phyloP scores from a whole-genome alignment of 2,797 vertebrate genomes.

The Orestias chungarensis region DNA sequence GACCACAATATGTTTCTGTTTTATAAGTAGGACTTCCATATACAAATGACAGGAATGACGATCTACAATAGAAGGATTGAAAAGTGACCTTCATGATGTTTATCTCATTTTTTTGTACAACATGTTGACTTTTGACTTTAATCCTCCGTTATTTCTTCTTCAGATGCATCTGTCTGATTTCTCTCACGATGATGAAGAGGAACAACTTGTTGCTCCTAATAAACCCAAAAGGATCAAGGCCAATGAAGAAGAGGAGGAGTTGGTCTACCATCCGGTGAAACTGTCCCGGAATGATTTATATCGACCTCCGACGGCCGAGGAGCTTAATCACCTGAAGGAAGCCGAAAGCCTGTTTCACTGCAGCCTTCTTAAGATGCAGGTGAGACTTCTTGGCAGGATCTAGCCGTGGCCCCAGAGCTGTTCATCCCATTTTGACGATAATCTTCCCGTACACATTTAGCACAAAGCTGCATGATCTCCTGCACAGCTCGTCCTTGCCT shows the following conservation, averaged over 20 bases:
- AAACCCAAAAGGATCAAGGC: slow-evolving; percentile 71
- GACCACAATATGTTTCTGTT: not conserved
- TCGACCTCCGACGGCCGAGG: slow-evolving; percentile 90
- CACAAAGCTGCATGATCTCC: not conserved
- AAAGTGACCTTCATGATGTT: too few species aligned
- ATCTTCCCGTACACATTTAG: too few species aligned
- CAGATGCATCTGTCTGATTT: slow-evolving; percentile 59
- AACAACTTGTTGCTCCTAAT: slow-evolving; percentile 31
- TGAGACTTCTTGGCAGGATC: slow-evolving; percentile 47
- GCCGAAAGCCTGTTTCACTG: slow-evolving; percentile 94
- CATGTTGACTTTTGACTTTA: not conserved
- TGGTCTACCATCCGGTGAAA: slow-evolving; percentile 80
- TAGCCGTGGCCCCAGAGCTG: not conserved
- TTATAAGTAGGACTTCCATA: too few species aligned
- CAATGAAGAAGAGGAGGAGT: slow-evolving; percentile 17
- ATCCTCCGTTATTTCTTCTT: not conserved
- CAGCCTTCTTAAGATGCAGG: slow-evolving; percentile 95
- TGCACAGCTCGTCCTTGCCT: too few species aligned
- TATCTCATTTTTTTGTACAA: not conserved
- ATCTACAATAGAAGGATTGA: not conserved
- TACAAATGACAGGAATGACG: not conserved
- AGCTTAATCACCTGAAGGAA: slow-evolving; percentile 91
- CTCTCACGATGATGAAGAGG: slow-evolving; percentile 12
- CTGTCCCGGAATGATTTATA: slow-evolving; percentile 87
- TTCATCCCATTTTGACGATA: too few species aligned